Conservation (phyloP, 1,140 invertebrate genomes). For the Meloidogyne floridensis region DNA sequence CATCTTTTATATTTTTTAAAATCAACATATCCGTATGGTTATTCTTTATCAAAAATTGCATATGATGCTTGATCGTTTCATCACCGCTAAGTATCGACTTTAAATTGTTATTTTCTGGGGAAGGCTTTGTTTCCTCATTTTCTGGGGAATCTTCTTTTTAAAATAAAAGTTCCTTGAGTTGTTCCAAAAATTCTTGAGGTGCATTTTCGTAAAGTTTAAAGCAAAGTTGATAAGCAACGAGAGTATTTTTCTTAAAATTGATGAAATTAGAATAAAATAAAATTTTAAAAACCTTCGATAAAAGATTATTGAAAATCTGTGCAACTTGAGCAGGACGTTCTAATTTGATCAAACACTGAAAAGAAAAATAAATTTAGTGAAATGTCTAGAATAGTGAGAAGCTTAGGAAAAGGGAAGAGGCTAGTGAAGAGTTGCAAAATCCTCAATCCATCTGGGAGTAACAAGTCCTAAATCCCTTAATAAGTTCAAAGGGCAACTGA, state of each 20-base stretch:
- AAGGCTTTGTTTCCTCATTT: background rate
- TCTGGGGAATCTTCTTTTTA: conserved; percentile 1
- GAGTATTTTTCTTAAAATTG: conserved; percentile 11
- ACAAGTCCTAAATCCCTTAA: too few species aligned
- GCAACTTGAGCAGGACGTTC: conserved; percentile 56
- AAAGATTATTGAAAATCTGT: conserved; percentile 48
- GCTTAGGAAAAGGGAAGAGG: too few species aligned
- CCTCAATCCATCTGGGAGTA: too few species aligned
- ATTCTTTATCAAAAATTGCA: conserved; percentile 95
- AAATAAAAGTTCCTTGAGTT: conserved; percentile 73
- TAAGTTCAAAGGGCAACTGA: too few species aligned
- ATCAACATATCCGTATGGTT: conserved; percentile 97
- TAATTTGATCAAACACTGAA: conserved; percentile 58
- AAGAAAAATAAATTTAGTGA: conserved; percentile 14
- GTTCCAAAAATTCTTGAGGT: conserved; percentile 92
- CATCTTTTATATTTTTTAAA: conserved; percentile 92
- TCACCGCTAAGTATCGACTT: conserved; percentile 90
- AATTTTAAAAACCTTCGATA: conserved; percentile 22
- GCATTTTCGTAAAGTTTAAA: conserved; percentile 69
- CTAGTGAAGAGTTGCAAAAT: too few species aligned
- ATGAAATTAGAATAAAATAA: background rate
- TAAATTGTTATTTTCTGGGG: conserved; percentile 66
- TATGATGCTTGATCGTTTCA: conserved; percentile 88
- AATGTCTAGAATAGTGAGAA: too few species aligned
- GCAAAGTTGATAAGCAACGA: conserved; percentile 36